phyloP scores from a whole-genome alignment of 1,140 invertebrate genomes.

The Lethrus apterus region DNA sequence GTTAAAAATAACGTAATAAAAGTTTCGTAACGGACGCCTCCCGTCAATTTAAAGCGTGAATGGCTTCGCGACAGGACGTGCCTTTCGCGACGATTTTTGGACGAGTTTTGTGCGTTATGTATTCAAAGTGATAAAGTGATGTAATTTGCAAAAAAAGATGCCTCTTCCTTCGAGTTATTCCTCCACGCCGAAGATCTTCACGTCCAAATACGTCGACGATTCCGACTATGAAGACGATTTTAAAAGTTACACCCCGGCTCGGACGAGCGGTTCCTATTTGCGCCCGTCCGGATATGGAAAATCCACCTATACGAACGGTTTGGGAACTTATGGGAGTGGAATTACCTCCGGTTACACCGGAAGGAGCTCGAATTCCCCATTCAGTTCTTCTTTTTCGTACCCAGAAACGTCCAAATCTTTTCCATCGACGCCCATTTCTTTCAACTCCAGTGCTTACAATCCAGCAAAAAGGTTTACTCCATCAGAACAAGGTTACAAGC shows the following conservation, averaged over 20 bases:
- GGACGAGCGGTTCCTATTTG: too few relatives aligned
- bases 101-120: background rate
- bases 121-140: slow-evolving; percentile 2
- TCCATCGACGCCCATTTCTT: background rate
- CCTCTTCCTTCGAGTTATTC: background rate
- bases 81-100: slow-evolving; percentile 8
- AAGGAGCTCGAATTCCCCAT: too few relatives aligned
- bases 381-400: background rate
- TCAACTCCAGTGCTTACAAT: background rate
- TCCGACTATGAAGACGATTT: slow-evolving; percentile 1
- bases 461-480: too few relatives aligned
- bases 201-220: slow-evolving; percentile 10
- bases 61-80: too few relatives aligned
- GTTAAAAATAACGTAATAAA: too few relatives aligned
- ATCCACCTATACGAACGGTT: too few relatives aligned
- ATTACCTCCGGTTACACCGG: slow-evolving; percentile 3
- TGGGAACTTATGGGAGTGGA: background rate
- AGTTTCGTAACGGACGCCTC: too few relatives aligned
- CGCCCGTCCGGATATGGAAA: background rate
- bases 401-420: background rate
- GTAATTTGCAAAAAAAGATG: slow-evolving; percentile 1
- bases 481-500: background rate
- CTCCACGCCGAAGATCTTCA: slow-evolving; percentile 3
- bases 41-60: too few relatives aligned
- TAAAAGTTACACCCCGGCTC: too few relatives aligned